phyloP scores from a whole-genome alignment of 2,888 invertebrate species.

The Gandaritis pyraliata region DNA sequence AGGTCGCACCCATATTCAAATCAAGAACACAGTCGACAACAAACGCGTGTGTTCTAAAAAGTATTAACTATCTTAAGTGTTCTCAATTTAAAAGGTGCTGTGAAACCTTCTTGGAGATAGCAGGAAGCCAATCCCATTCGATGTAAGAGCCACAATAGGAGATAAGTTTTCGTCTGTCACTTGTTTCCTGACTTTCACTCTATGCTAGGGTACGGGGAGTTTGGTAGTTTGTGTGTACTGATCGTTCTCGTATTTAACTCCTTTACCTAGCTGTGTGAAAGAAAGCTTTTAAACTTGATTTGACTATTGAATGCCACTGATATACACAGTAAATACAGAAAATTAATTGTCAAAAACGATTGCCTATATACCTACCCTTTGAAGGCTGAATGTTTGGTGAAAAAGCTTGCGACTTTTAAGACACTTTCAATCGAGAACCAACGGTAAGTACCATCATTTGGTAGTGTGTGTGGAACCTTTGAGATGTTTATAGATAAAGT shows the following conservation, averaged over 20 bases:
- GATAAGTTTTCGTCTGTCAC: constrained; percentile 60
- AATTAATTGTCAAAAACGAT: too few species aligned
- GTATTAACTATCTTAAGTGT: constrained; percentile 1
- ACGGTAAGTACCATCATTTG: too few species aligned
- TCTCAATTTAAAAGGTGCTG: constrained; percentile 11
- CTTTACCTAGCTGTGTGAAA: too few species aligned
- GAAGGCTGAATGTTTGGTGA: too few species aligned
- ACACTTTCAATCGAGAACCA: too few species aligned
- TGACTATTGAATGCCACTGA: too few species aligned
- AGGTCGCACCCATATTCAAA: constrained; percentile 1
- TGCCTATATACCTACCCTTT: too few species aligned
- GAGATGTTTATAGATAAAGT: too few species aligned
- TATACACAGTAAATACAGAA: too few species aligned
- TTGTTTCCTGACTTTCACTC: constrained; percentile 59
- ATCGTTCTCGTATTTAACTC: constrained; percentile 38
- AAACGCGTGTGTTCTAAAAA: neutral
- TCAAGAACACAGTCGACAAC: neutral
- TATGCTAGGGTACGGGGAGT: constrained; percentile 49
- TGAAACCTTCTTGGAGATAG: constrained; percentile 24
- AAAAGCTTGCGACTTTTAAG: too few species aligned
- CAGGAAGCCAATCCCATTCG: constrained; percentile 53
- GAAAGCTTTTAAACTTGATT: too few species aligned
- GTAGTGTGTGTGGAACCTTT: too few species aligned
- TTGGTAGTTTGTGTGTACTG: constrained; percentile 41
- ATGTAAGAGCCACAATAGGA: constrained; percentile 52